Evolutionary conservation across 2,113 vertebrate genomes (phyloP).

Genomic region (Sakesphorus luctuosus): DNA sequence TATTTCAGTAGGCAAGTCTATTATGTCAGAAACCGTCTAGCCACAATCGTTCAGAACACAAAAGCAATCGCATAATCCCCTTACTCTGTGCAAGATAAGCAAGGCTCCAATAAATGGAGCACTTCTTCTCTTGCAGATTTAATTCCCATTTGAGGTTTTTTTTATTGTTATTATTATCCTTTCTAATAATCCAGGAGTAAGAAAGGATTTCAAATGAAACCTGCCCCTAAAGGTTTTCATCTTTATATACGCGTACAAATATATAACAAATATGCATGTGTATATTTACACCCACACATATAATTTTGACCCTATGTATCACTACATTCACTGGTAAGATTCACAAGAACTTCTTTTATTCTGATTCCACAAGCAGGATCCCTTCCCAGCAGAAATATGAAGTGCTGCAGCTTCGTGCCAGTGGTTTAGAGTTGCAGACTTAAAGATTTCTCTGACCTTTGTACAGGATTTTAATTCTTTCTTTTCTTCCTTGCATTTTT

Average conservation of each 20-base stretch:
- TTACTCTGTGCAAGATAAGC: slow-evolving; percentile 61
- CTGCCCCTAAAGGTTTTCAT: background rate
- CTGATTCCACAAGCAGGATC: slow-evolving; percentile 14
- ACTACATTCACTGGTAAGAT: background rate
- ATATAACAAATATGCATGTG: background rate
- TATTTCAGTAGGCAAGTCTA: slow-evolving; percentile 70
- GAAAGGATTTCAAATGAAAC: slow-evolving; percentile 54
- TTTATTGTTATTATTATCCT: slow-evolving; percentile 52
- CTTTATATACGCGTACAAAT: background rate
- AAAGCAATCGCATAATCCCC: slow-evolving; percentile 70
- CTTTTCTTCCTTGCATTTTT: slow-evolving; percentile 35
- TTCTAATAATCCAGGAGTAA: slow-evolving; percentile 63
- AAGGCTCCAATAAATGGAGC: slow-evolving; percentile 66
- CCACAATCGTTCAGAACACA: slow-evolving; percentile 62
- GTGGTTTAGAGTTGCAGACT: slow-evolving; percentile 69
- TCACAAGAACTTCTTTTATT: slow-evolving; percentile 50
- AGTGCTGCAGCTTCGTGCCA: slow-evolving; percentile 35
- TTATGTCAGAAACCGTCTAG: slow-evolving; percentile 70
- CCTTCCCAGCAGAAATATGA: slow-evolving; percentile 66
- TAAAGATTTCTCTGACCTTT: slow-evolving; percentile 71
- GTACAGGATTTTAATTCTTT: slow-evolving; percentile 66
- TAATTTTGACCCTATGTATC: background rate
- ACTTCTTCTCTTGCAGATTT: slow-evolving; percentile 66
- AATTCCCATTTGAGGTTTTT: slow-evolving; percentile 50
- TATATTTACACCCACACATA: background rate